These are phyloP conservation scores for Ditylenchus weischeri DNA, from an alignment of 2,888 invertebrate genomes.

Conservation along the genomic window DNA sequence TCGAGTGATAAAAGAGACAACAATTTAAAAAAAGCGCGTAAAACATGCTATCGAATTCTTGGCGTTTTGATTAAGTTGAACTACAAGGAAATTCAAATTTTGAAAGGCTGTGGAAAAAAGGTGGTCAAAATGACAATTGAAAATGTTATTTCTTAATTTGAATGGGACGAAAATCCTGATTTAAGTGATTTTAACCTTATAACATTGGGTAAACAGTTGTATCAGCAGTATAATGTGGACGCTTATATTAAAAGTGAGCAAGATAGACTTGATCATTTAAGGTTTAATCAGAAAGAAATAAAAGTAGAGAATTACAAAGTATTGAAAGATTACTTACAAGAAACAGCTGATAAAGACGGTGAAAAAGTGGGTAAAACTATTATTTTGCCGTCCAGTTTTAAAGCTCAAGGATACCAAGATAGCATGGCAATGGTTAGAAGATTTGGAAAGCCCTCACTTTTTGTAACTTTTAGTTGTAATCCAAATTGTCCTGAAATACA, in stretches of 20 bases:
- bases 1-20: too few species aligned
- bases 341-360: conserved; percentile 17
- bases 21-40: too few species aligned
- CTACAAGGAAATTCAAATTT: too few species aligned
- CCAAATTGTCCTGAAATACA: conserved; percentile 3
- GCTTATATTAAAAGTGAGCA: conserved; percentile 26
- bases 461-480: neutral
- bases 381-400: conserved; percentile 22
- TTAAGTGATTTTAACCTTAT: neutral
- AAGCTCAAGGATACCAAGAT: conserved; percentile 40
- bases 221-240: conserved; percentile 27
- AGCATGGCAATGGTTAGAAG: conserved; percentile 41
- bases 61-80: too few species aligned
- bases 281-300: conserved; percentile 14
- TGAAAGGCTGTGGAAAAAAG: too few species aligned
- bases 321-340: conserved; percentile 16
- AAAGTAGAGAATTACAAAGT: conserved; percentile 23
- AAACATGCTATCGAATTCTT: too few species aligned
- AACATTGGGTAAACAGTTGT: conserved; percentile 23
- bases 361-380: conserved; percentile 21
- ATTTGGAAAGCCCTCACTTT: neutral
- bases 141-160: too few species aligned
- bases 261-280: neutral
- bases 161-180: too few species aligned
- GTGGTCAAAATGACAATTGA: too few species aligned